phyloP scores from a whole-genome alignment of 1,140 invertebrate species.

The Zaprionus ornatus region DNA sequence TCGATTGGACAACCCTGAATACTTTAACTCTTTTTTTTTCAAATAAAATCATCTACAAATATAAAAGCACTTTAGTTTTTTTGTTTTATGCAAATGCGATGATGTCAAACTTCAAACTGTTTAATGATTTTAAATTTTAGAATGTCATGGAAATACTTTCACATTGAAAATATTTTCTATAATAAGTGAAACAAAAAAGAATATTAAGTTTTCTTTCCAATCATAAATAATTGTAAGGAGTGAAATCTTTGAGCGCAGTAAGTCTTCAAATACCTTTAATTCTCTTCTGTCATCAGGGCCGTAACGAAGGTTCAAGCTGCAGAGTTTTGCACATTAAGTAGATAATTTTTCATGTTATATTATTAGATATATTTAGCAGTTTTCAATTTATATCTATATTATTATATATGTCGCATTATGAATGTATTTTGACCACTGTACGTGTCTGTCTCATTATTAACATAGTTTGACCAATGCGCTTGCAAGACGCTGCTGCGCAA shows the following conservation, averaged over 20 bases:
- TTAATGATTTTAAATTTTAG: neutral
- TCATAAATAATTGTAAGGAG: no score
- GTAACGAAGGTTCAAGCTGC: no score
- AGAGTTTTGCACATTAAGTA: no score
- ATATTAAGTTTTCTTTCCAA: neutral
- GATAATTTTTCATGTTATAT: no score
- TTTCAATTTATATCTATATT: no score
- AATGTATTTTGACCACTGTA: no score
- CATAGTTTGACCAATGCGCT: no score
- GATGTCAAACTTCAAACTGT: neutral
- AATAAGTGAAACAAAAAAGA: neutral
- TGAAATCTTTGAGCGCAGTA: neutral
- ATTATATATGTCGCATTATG: no score
- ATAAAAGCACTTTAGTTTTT: neutral
- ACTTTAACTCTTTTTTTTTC: neutral
- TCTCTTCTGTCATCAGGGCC: no score
- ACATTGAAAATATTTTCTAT: neutral
- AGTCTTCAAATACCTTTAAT: neutral
- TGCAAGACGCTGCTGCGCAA: no score
- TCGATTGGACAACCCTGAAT: neutral
- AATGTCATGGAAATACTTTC: neutral
- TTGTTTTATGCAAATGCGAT: neutral
- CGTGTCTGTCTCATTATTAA: no score
- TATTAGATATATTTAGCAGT: no score
- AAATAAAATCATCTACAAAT: slow-evolving; percentile 26